phyloP scores from a whole-genome alignment of 1,140 invertebrate species.

The Cephus cinctus region DNA sequence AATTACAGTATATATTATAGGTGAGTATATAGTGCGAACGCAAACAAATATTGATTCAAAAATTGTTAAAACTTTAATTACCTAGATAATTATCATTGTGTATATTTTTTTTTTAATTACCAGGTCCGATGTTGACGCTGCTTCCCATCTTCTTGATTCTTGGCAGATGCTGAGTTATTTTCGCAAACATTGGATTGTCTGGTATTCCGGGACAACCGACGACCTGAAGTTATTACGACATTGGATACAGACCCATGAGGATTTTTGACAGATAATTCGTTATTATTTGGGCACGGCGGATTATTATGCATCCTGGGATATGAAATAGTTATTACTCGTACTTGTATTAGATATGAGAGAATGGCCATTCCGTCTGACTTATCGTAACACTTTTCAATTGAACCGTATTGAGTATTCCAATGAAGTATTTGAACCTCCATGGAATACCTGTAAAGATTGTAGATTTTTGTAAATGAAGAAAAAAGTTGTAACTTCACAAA shows the following conservation, averaged over 20 bases:
- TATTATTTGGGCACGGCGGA: no score
- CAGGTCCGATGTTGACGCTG: slow-evolving; percentile 30
- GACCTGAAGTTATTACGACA: no score
- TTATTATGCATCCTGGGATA: no score
- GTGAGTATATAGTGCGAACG: no score
- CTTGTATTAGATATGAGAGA: slow-evolving; percentile 32
- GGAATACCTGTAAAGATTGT: slow-evolving; percentile 57
- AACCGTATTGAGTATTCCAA: slow-evolving; percentile 74
- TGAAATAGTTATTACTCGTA: no score
- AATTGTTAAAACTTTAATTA: no score
- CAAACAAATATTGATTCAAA: no score
- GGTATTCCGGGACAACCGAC: slow-evolving; percentile 35
- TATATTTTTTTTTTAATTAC: slow-evolving; percentile 31
- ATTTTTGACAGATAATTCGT: no score
- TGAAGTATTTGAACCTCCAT: slow-evolving; percentile 80
- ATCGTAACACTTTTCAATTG: slow-evolving; percentile 66
- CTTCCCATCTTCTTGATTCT: slow-evolving; percentile 39
- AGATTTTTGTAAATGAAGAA: slow-evolving; percentile 1
- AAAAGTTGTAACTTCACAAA: neutral
- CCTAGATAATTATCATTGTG: no score
- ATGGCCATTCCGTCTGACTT: slow-evolving; percentile 71
- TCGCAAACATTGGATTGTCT: slow-evolving; percentile 46
- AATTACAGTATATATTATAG: no score
- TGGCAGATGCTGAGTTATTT: slow-evolving; percentile 40
- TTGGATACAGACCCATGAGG: no score